Conservation (phyloP, 2,888 invertebrate species). For the Calephelis perditalis region DNA sequence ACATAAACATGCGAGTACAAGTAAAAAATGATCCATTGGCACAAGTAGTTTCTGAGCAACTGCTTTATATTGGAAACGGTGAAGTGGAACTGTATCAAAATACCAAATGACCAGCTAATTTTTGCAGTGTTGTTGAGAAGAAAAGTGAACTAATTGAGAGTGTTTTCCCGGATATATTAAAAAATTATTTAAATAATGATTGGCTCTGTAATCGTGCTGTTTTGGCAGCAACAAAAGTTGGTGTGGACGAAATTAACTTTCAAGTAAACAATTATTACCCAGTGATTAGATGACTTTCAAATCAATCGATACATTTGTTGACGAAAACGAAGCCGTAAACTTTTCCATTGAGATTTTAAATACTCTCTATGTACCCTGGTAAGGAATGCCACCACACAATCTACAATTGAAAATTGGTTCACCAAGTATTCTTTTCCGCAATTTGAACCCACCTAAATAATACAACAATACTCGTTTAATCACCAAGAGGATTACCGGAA, state of each 20-base stretch:
- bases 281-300: constrained; percentile 24
- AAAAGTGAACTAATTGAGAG: constrained; percentile 28
- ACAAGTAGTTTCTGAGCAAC: constrained; percentile 19
- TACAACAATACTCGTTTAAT: constrained; percentile 15
- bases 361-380: constrained; percentile 28
- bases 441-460: constrained; percentile 25
- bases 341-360: constrained; percentile 21
- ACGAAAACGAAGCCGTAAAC: constrained; percentile 23
- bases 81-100: constrained; percentile 17
- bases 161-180: constrained; percentile 25
- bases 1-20: too few relatives aligned
- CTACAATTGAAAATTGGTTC: constrained; percentile 28
- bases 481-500: too few relatives aligned
- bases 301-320: constrained; percentile 26
- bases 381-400: constrained; percentile 29
- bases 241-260: constrained; percentile 26
- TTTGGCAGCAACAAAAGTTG: constrained; percentile 30
- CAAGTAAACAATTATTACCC: constrained; percentile 27
- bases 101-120: constrained; percentile 29
- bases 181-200: constrained; percentile 26
- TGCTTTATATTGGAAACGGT: constrained; percentile 31
- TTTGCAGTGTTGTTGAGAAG: constrained; percentile 27
- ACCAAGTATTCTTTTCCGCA: constrained; percentile 26
- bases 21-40: constrained; percentile 21
- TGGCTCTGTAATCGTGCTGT: constrained; percentile 28